Percentiles rank a stretch among this genome's conserved stretches.
Evolutionary conservation across 2,113 vertebrate genomes (phyloP).

Genomic region (Oryctolagus cuniculus): DNA sequence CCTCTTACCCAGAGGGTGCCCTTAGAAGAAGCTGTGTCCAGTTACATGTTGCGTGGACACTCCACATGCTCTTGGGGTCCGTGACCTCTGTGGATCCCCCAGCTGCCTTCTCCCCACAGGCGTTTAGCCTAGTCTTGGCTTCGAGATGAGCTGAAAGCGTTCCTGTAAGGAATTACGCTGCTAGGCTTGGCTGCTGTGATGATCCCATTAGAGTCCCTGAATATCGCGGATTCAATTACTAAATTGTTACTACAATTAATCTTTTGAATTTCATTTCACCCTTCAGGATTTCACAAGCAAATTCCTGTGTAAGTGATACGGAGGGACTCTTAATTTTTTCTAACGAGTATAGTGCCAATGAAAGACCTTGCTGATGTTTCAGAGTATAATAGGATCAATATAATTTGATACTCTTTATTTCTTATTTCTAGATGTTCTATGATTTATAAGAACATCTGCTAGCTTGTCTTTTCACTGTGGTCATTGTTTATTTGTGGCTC

Average conservation of each 20-base stretch:
- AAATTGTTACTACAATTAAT: neutral
- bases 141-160: constrained; percentile 22
- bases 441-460: neutral
- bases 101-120: constrained; percentile 8
- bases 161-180: neutral
- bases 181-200: neutral
- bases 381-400: neutral
- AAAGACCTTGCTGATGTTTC: neutral
- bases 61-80: neutral
- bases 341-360: neutral
- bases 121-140: constrained; percentile 56
- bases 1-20: neutral
- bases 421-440: constrained; percentile 10
- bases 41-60: no score
- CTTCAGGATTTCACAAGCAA: neutral
- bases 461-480: neutral
- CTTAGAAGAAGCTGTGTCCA: neutral
- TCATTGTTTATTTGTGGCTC: neutral
- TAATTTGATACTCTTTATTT: neutral
- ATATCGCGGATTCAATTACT: constrained; percentile 36
- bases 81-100: neutral
- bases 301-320: neutral
- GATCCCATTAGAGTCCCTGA: constrained; percentile 21
- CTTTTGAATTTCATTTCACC: constrained; percentile 57
- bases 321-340: constrained; percentile 31